Percentiles rank a stretch among this genome's conserved stretches.
Evolutionary conservation across 64 coral and sea anemone genomes (phyloP).

Genomic region (Trachythela sp.): DNA sequence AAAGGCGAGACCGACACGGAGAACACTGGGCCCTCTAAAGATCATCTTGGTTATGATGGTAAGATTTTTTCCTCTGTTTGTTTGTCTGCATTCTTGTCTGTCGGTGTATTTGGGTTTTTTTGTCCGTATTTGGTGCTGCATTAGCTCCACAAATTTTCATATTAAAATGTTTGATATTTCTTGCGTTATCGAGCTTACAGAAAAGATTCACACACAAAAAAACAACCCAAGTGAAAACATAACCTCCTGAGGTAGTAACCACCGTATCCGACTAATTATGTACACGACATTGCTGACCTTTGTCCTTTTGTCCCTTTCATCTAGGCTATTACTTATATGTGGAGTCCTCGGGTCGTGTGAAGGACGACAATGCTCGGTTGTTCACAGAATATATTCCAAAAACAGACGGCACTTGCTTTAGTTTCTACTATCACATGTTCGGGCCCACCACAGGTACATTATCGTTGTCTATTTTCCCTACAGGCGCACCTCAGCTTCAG

Average conservation of each 20-base stretch:
- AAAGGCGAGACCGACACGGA: background rate
- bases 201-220: too few relatives aligned
- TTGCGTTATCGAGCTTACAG: too few relatives aligned
- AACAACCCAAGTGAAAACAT: too few relatives aligned
- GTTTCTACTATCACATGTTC: background rate
- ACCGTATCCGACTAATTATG: too few relatives aligned
- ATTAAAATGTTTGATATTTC: too few relatives aligned
- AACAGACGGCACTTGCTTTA: background rate
- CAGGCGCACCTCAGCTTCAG: background rate
- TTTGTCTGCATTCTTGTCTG: too few relatives aligned
- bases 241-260: too few relatives aligned
- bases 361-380: background rate
- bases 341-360: background rate
- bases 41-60: background rate
- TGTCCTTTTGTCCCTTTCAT: background rate
- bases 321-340: constrained; percentile 14
- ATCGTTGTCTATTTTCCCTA: background rate
- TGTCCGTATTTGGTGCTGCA: too few relatives aligned
- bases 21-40: background rate
- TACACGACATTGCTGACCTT: too few relatives aligned
- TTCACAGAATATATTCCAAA: background rate
- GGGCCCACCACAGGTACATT: background rate
- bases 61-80: background rate
- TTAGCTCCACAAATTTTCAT: too few relatives aligned
- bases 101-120: too few relatives aligned